A percentile compares a stretch with the other conserved stretches of the same genome.
phyloP scores from a whole-genome alignment of 2,888 invertebrate genomes.

The Mesorhabditis sp. region DNA sequence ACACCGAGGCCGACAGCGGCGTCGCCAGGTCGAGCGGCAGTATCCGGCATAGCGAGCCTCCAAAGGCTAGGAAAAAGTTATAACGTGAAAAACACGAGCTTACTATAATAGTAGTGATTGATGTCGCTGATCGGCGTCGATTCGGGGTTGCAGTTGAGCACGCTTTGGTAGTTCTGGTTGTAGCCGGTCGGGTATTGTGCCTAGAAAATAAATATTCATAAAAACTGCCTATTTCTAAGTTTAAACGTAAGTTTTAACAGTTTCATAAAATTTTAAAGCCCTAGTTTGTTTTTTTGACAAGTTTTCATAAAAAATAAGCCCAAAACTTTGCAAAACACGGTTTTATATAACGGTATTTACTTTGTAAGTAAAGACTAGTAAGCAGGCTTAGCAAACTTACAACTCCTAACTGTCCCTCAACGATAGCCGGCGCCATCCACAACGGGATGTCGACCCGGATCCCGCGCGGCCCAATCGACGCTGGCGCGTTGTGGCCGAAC shows the following conservation, averaged over 20 bases:
- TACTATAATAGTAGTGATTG: constrained; percentile 1
- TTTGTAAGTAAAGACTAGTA: too few species aligned
- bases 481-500: background rate
- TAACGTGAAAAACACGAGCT: background rate
- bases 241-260: background rate
- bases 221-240: background rate
- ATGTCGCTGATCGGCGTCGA: background rate
- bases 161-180: background rate
- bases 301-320: too few species aligned
- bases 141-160: background rate
- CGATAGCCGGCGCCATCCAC: background rate
- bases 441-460: constrained; percentile 6
- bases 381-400: background rate
- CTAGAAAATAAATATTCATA: background rate
- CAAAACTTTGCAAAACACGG: too few species aligned
- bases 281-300: too few species aligned
- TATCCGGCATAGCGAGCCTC: background rate
- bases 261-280: too few species aligned
- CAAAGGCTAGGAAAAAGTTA: background rate
- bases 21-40: background rate
- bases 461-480: constrained; percentile 3
- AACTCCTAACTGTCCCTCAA: background rate
- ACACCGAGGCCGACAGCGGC: background rate
- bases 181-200: constrained; percentile 2
- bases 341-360: too few species aligned